phyloP scores from a whole-genome alignment of 2,888 invertebrate genomes.

The Drosophila falleni region DNA sequence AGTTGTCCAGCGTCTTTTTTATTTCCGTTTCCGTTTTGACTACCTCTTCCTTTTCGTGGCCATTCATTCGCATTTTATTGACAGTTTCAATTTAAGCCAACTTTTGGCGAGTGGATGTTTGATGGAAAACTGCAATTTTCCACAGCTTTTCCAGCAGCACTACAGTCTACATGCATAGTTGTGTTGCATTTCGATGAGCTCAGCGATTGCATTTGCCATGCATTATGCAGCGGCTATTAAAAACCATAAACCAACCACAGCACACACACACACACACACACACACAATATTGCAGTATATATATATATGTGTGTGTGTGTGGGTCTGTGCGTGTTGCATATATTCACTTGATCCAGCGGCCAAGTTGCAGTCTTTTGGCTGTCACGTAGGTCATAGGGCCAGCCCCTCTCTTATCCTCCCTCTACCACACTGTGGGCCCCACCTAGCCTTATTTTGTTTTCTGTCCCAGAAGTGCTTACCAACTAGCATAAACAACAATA shows the following conservation, averaged over 20 bases:
- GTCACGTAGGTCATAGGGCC: conserved; percentile 73
- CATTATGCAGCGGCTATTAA: conserved; percentile 67
- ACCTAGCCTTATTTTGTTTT: conserved; percentile 20
- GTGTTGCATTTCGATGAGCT: conserved; percentile 51
- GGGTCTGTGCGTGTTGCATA: conserved; percentile 16
- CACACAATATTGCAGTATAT: background rate
- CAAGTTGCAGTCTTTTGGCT: conserved; percentile 53
- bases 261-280: conserved; percentile 7
- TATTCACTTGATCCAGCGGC: conserved; percentile 63
- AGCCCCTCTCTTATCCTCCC: background rate
- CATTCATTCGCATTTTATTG: conserved; percentile 5
- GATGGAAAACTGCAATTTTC: conserved; percentile 7
- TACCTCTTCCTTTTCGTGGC: background rate
- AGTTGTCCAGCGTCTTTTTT: no score
- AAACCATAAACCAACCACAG: conserved; percentile 57
- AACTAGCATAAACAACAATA: conserved; percentile 54
- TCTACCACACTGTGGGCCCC: background rate
- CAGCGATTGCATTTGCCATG: conserved; percentile 54
- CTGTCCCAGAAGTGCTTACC: conserved; percentile 57
- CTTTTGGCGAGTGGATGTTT: conserved; percentile 8
- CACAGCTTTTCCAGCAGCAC: conserved; percentile 19
- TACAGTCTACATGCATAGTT: background rate
- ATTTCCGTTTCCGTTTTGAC: background rate
- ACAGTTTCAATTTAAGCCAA: conserved; percentile 5
- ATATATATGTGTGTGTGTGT: background rate